phyloP scores from a whole-genome alignment of 1,140 invertebrate species.

The Aphaenogaster floridana region DNA sequence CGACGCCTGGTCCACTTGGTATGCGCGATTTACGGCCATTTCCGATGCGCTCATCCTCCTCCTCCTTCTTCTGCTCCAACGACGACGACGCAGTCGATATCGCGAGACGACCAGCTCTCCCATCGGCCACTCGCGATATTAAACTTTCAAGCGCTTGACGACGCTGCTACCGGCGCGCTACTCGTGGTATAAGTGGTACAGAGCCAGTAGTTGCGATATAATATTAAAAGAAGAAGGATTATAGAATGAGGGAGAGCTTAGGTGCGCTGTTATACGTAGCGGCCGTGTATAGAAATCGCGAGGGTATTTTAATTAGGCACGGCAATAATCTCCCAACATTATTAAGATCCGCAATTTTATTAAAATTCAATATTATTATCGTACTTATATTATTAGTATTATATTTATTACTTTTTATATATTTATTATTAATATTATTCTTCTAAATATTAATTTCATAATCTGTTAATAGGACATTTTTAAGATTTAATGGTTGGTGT shows the following conservation, averaged over 20 bases:
- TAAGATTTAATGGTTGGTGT: not conserved
- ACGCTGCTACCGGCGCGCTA: not conserved
- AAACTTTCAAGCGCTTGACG: conserved; percentile 48
- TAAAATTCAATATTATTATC: not conserved
- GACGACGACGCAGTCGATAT: conserved; percentile 20
- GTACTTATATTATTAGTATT: not conserved
- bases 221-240: conserved; percentile 39
- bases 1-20: conserved; percentile 54
- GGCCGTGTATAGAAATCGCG: not conserved
- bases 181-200: not conserved
- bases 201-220: not conserved
- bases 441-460: conserved; percentile 1
- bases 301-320: not conserved
- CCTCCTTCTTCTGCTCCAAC: not conserved
- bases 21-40: conserved; percentile 48
- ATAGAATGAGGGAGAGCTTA: not conserved
- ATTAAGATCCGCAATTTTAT: not conserved
- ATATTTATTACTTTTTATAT: not conserved
- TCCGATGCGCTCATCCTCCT: conserved; percentile 6
- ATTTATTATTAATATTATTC: not conserved
- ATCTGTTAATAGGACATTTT: not conserved
- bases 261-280: not conserved
- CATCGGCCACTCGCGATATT: conserved; percentile 42
- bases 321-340: not conserved
- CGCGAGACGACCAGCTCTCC: conserved; percentile 6